Base-by-base conservation (phyloP, 2,797 vertebrate species). In the Schizopygopsis malacanthus region DNA sequence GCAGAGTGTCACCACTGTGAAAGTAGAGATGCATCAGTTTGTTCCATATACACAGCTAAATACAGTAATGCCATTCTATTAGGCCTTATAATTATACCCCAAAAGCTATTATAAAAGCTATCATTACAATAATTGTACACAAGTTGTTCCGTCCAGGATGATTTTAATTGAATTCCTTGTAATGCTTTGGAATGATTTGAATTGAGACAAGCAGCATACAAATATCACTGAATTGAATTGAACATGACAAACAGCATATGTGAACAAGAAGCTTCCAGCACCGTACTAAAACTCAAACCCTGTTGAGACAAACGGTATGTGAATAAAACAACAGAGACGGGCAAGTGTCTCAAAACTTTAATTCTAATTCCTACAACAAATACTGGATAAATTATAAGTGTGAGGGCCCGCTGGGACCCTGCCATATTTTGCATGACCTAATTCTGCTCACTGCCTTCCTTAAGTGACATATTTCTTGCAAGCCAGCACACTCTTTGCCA, bases 341-440 rank as follows among this genome's bases (percentile, higher is more conserved):
- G 92, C 93, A 95, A 94, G 94, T 94, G 94, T 93, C 91, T 93
- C 86, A 83, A 90, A 91, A 93, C 92, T 94, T 94, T 94, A 94
- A 93, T 93, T 91, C 89, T 93, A 93, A 93, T 79, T 86, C 41
- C 54, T 80, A 94, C 92, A 93, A 93, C 93, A 95, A 95, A 95
- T 94, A 95, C 92, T 93, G 92, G 89, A 94, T 95, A 93, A 94
- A 94, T 94, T 90, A 93, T 87, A 90, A 88, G 9, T 88, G 43
- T 28, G 63, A 25, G 78, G 84, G 61, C 85, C 87, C 90, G 88
- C 83, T 18, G 91, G 83, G 95, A 89, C 80, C 73, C 72, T 80
- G 91, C 91, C 91, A 93, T 92, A 93, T 93, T 94, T 94, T 94
- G 92, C 91, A 90, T 92, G 92, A 90, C 86, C 91, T 92, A 92